Evolutionary conservation across 2,888 invertebrate genomes (phyloP), one percentile per base, ranked within the genome.

Genomic region (Gandaritis pyraliata): DNA sequence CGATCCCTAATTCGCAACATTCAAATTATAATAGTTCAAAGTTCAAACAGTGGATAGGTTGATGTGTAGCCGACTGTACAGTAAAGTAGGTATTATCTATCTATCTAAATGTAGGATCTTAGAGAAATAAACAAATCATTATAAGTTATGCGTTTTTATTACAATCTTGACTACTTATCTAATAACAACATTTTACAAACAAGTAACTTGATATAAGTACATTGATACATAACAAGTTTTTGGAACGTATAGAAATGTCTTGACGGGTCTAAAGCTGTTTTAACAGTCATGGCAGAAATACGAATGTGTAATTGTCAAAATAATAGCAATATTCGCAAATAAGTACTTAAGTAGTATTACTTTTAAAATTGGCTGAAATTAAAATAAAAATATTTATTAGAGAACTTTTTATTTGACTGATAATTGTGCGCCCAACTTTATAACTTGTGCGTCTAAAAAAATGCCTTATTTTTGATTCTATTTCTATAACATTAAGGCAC

Each of bases 401-500:
- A n/a, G 23, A 23, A 23, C 23, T 3, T 23, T 23, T 1, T n/a
- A n/a, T n/a, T n/a, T n/a, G n/a, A n/a, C 18, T 16, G 33, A 10
- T 15, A 43, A 8, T 15, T 43, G 43, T 38, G 38, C 16, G 16
- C 7, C 7, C 16, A 10, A 16, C 16, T 16, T 39, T 46, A 23
- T n/a, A n/a, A 30, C 46, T 46, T 13, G 29, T 13, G 29, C 13
- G 23, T 29, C 33, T 58, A 29, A 16, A 47, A 47, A 51, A 46
- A 47, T 33, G 38, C 50, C 15, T 23, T 39, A 36, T 50, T 39
- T 15, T 15, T 8, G 8, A 52, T 36, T 29, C 54, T 64, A 50
- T 53, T 49, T 7, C 43, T 56, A 47, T 23, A 50, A 52, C 30
- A 53, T 51, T 64, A 64, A 64, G 64, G 64, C 64, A 64, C 64